Conservation (phyloP, 2,797 vertebrate genomes). For the Geotrypetes seraphini region DNA sequence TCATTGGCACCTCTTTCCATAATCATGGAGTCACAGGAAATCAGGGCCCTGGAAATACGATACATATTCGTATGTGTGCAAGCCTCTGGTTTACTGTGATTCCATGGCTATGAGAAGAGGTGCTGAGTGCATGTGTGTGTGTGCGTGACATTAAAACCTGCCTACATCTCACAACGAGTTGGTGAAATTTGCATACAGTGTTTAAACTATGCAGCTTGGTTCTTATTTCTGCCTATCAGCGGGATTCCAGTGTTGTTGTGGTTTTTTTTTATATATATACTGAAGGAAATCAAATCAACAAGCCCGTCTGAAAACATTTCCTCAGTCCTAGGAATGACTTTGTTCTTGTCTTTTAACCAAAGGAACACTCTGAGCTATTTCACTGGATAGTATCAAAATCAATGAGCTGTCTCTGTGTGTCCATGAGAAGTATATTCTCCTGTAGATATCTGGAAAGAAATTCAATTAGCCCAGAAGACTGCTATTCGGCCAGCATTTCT, state of each 20-base stretch:
- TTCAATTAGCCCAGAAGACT: constrained; percentile 2
- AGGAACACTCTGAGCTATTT: constrained; percentile 12
- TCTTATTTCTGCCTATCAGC: constrained; percentile 21
- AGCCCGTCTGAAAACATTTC: constrained; percentile 12
- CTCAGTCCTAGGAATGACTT: constrained; percentile 12
- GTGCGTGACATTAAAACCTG: no score
- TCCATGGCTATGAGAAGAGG: no score
- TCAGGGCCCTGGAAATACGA: no score
- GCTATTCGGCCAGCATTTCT: neutral
- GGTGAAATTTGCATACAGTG: no score
- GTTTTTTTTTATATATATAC: no score
- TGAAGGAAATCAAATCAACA: constrained; percentile 24
- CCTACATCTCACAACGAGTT: no score
- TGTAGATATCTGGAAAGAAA: constrained; percentile 1
- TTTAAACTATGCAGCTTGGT: constrained; percentile 19
- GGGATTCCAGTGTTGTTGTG: constrained; percentile 12
- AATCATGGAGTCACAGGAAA: no score
- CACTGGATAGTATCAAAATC: constrained; percentile 7
- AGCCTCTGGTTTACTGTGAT: no score
- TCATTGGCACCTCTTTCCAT: no score
- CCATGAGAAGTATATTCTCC: constrained; percentile 7
- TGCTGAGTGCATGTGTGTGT: no score
- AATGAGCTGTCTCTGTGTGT: neutral
- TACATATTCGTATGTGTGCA: no score
- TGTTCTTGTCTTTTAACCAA: constrained; percentile 16